Conservation (phyloP, 2,797 vertebrate genomes). For the Hippoglossus hippoglossus region DNA sequence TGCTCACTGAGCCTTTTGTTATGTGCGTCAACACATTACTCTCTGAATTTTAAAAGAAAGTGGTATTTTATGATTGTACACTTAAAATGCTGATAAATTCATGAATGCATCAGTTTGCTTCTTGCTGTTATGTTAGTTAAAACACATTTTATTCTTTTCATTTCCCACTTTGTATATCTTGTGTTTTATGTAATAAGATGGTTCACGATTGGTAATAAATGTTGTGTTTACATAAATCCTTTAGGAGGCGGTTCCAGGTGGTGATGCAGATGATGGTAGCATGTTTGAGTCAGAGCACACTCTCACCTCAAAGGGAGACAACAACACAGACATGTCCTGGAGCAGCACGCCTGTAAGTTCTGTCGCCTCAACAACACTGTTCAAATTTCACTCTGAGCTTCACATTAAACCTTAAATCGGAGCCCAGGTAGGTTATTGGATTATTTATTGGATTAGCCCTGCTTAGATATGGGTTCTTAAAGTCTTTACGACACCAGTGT, state of each 20-base stretch:
- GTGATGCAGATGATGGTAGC: constrained; percentile 85
- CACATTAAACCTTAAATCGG: not conserved
- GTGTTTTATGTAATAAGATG: not conserved
- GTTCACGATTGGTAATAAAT: constrained; percentile 7
- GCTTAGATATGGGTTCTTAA: constrained; percentile 1
- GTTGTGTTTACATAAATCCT: constrained; percentile 30
- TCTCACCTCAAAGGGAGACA: constrained; percentile 80
- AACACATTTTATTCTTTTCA: not conserved
- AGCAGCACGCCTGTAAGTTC: constrained; percentile 88
- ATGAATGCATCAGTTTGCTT: not conserved
- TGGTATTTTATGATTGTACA: not conserved
- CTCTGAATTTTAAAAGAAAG: not conserved
- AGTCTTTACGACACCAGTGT: not conserved
- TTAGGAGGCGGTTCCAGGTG: constrained; percentile 82
- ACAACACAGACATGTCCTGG: constrained; percentile 86
- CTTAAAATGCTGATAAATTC: not conserved
- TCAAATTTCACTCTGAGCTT: not conserved
- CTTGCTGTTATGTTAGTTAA: not conserved
- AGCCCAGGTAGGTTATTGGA: not conserved
- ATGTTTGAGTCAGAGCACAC: constrained; percentile 78
- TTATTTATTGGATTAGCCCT: not conserved
- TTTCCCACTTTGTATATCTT: not conserved
- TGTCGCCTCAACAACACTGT: not conserved
- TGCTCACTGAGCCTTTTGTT: constrained; percentile 17
- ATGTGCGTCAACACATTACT: constrained; percentile 8